Evolutionary conservation across 37 sponge, comb jelly and placozoan genomes (phyloP), one percentile per base, ranked within the genome.

Genomic region (Bolinopsis microptera): DNA sequence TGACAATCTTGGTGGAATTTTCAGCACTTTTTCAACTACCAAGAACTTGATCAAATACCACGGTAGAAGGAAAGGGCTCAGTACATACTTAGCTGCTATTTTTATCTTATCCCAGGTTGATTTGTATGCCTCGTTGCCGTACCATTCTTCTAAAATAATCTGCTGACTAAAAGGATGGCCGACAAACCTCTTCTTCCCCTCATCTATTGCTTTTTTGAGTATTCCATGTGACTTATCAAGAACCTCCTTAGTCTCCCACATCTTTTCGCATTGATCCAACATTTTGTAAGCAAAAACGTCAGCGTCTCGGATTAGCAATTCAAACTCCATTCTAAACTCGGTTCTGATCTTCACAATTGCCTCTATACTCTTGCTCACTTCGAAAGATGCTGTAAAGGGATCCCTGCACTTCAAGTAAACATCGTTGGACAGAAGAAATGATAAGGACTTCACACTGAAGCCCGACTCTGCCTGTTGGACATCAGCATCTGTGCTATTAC

Each of bases 151-250:
- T 23, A 32, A 38, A n/a, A n/a, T n/a, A n/a, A n/a, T n/a, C n/a
- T n/a, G n/a, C n/a, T n/a, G n/a, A n/a, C n/a, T n/a, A n/a, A 80
- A 80, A 24, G 83, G 83, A 38, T 80, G 83, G 2, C 38, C 36
- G 16, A 80, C 83, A 27, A 80, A 80, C 83, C 36, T 32, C 38
- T 27, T 80, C 38, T 80, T 80, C 83, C 38, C 1, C 38, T 35
- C 38, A 22, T 32, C 83, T 35, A 80, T 35, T 27, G 83, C 83
- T 31, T 27, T 3, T 2, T 23, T 36, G 83, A 80, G 83, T 32
- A 80, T 35, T 1, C 83, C 38, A 13, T 32, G 38, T 5, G 38
- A 24, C 1, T 27, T 35, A 23, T 23, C 22, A 1, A 80, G 38
- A 23, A 80, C 38, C 38, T 36, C 38, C 83, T 38, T 32, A 35